Conservation (phyloP, 2,888 invertebrate species). For the Helobdella robusta region DNA sequence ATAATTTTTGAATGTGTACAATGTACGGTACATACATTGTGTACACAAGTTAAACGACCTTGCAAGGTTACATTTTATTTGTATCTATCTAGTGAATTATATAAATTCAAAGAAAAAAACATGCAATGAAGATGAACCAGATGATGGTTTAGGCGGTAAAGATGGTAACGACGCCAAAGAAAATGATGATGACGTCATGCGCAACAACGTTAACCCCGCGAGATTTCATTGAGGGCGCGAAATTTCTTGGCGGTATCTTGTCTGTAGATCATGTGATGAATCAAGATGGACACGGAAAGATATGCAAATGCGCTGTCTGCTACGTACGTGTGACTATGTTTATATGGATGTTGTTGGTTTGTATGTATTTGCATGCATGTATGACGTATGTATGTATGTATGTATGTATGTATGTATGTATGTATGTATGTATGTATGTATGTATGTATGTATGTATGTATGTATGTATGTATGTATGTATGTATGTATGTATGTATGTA, state of each 20-base stretch:
- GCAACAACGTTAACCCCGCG: constrained; percentile 10
- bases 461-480: constrained; percentile 28
- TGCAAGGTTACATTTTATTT: too few relatives aligned
- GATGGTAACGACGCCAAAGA: too few relatives aligned
- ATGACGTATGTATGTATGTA: constrained; percentile 27
- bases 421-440: constrained; percentile 15
- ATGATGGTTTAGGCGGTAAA: too few relatives aligned
- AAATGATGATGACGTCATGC: too few relatives aligned
- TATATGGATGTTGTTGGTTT: constrained; percentile 16
- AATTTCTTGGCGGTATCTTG: constrained; percentile 11
- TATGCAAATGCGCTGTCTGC: constrained; percentile 11
- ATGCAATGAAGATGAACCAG: too few relatives aligned
- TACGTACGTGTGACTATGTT: constrained; percentile 2
- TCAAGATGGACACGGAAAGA: constrained; percentile 17
- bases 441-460: constrained; percentile 18
- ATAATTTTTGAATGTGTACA: too few relatives aligned
- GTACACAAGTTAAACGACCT: too few relatives aligned
- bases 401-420: constrained; percentile 29
- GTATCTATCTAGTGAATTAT: too few relatives aligned
- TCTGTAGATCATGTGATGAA: neutral
- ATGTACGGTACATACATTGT: too few relatives aligned
- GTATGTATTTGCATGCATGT: constrained; percentile 27
- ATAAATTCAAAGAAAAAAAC: too few relatives aligned
- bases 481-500: constrained; percentile 28
- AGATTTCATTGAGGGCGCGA: constrained; percentile 2